phyloP scores from a whole-genome alignment of 2,888 invertebrate species.

The Lysandra bellargus region DNA sequence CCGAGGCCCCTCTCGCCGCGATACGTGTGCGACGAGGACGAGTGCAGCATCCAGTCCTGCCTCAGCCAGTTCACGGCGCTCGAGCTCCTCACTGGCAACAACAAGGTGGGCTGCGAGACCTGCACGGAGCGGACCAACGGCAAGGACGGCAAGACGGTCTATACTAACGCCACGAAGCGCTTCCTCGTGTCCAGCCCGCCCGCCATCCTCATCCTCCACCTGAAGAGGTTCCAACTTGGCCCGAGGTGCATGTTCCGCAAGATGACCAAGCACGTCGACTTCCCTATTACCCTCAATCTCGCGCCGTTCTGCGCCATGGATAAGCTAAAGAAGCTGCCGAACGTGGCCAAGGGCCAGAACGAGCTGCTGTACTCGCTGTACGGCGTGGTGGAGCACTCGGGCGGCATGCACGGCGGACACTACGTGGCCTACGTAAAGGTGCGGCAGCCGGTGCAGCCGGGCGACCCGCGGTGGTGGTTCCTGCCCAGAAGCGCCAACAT shows the following conservation, averaged over 20 bases:
- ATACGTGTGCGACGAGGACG: slow-evolving; percentile 87
- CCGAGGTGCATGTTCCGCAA: slow-evolving; percentile 88
- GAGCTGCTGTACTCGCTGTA: slow-evolving; percentile 93
- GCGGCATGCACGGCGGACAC: slow-evolving; percentile 90
- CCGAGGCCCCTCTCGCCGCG: slow-evolving; percentile 82
- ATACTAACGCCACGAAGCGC: slow-evolving; percentile 91
- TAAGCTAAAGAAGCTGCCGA: slow-evolving; percentile 82
- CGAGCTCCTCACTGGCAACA: slow-evolving; percentile 94
- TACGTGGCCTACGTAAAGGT: slow-evolving; percentile 98
- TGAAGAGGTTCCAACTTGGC: slow-evolving; percentile 96
- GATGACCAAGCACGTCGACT: slow-evolving; percentile 91
- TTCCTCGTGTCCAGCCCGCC: slow-evolving; percentile 95
- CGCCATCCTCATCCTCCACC: slow-evolving; percentile 94
- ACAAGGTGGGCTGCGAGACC: slow-evolving; percentile 95
- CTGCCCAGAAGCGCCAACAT: slow-evolving; percentile 82
- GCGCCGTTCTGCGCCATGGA: slow-evolving; percentile 93
- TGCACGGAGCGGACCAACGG: slow-evolving; percentile 89
- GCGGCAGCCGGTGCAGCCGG: slow-evolving; percentile 80
- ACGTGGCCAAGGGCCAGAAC: slow-evolving; percentile 82
- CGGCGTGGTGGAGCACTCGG: slow-evolving; percentile 97
- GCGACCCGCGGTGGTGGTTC: slow-evolving; percentile 87
- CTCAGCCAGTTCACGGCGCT: slow-evolving; percentile 95
- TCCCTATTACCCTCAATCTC: slow-evolving; percentile 91
- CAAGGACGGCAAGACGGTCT: slow-evolving; percentile 86
- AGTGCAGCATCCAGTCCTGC: slow-evolving; percentile 93